Conservation (phyloP, 2,888 invertebrate species). For the Aphidoletes aphidimyza region DNA sequence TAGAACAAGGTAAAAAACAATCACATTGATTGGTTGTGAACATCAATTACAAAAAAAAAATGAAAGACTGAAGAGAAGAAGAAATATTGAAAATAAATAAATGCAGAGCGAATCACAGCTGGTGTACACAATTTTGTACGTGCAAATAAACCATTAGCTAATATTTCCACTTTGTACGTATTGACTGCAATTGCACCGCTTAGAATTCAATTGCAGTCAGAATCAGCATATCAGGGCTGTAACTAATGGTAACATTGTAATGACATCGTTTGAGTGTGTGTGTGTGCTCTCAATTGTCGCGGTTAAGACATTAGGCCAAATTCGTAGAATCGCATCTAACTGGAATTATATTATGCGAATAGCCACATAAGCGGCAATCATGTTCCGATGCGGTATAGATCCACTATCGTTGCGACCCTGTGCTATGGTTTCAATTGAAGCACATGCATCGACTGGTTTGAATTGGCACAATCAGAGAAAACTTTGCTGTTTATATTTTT, state of each 20-base stretch:
- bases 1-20: not conserved
- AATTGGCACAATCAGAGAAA: conserved; percentile 27
- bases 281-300: not conserved
- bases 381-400: conserved; percentile 6
- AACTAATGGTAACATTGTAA: not conserved
- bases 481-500: not conserved
- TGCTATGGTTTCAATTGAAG: too few relatives aligned
- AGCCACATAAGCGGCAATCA: not conserved
- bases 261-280: not conserved
- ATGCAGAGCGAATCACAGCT: not conserved
- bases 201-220: not conserved
- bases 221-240: not conserved
- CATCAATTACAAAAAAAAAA: not conserved
- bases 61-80: not conserved
- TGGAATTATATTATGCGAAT: not conserved
- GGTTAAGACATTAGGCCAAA: not conserved
- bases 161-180: not conserved
- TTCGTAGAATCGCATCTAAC: not conserved
- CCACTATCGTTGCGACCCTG: too few relatives aligned
- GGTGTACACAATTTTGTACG: not conserved
- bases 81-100: not conserved
- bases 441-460: conserved; percentile 28
- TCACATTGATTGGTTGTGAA: not conserved
- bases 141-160: conserved; percentile 34
- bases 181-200: not conserved